Evolutionary conservation across 2,797 vertebrate genomes (phyloP).

Genomic region (Alouatta caraya): DNA sequence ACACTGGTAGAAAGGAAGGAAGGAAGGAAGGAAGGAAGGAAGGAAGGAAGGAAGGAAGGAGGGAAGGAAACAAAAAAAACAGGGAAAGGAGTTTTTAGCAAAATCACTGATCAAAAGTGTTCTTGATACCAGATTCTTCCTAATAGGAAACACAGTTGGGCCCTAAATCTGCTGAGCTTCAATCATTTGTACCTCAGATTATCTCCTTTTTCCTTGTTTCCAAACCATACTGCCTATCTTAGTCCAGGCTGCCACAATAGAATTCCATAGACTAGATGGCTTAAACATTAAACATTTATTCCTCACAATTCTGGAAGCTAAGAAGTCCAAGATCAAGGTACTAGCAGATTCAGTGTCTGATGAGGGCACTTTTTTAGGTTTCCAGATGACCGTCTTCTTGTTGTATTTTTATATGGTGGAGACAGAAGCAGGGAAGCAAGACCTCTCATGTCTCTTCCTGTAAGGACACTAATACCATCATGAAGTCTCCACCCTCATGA

Average conservation of each 20-base stretch:
- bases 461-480: not conserved
- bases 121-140: not conserved
- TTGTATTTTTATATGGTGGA: not conserved
- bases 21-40: too few relatives aligned
- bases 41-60: too few relatives aligned
- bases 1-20: too few relatives aligned
- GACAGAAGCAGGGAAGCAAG: not conserved
- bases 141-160: not conserved
- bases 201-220: not conserved
- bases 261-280: not conserved
- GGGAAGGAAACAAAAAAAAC: not conserved
- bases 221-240: not conserved
- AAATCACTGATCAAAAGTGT: not conserved
- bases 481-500: not conserved
- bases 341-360: not conserved
- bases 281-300: not conserved
- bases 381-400: not conserved
- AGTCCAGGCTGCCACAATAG: not conserved
- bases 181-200: not conserved
- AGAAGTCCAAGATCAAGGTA: not conserved
- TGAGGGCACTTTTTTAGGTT: not conserved
- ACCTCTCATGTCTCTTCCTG: not conserved
- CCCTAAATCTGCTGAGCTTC: not conserved
- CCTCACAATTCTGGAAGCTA: not conserved
- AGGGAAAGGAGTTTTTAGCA: not conserved